Percentiles rank a stretch among this genome's conserved stretches.
Evolutionary conservation across 2,797 vertebrate genomes (phyloP).

Genomic region (Enteromius treurensis): DNA sequence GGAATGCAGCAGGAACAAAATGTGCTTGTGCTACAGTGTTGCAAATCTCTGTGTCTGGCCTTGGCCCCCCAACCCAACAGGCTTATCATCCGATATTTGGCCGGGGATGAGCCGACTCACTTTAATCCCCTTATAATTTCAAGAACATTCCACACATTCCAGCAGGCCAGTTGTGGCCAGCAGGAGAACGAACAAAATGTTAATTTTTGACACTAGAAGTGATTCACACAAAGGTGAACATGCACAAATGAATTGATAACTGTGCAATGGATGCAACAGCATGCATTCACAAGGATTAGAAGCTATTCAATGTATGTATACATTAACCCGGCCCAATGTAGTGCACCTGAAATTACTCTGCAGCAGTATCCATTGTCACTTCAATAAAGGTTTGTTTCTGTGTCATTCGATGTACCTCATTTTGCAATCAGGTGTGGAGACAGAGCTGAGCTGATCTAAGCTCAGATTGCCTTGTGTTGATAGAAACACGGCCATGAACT

Average conservation of each 20-base stretch:
- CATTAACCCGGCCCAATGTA: slow-evolving; percentile 6
- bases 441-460: slow-evolving; percentile 45
- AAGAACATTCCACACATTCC: slow-evolving; percentile 74
- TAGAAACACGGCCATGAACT: slow-evolving; percentile 65
- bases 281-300: not conserved
- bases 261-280: not conserved
- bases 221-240: slow-evolving; percentile 36
- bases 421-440: slow-evolving; percentile 17
- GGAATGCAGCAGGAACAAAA: slow-evolving; percentile 74
- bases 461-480: slow-evolving; percentile 58
- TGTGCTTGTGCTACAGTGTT: slow-evolving; percentile 68
- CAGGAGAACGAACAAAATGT: slow-evolving; percentile 44
- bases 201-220: slow-evolving; percentile 23
- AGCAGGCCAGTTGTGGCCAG: slow-evolving; percentile 64
- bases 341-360: not conserved
- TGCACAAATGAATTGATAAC: not conserved
- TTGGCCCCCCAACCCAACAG: slow-evolving; percentile 63
- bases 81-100: slow-evolving; percentile 73
- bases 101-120: slow-evolving; percentile 61
- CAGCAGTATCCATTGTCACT: not conserved
- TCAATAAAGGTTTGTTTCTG: not conserved
- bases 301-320: slow-evolving; percentile 2
- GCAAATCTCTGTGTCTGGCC: slow-evolving; percentile 70
- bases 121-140: slow-evolving; percentile 76
- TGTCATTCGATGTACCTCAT: not conserved